Evolutionary conservation across 2,797 vertebrate species (phyloP).

Genomic region (Brachyalestes nurse): DNA sequence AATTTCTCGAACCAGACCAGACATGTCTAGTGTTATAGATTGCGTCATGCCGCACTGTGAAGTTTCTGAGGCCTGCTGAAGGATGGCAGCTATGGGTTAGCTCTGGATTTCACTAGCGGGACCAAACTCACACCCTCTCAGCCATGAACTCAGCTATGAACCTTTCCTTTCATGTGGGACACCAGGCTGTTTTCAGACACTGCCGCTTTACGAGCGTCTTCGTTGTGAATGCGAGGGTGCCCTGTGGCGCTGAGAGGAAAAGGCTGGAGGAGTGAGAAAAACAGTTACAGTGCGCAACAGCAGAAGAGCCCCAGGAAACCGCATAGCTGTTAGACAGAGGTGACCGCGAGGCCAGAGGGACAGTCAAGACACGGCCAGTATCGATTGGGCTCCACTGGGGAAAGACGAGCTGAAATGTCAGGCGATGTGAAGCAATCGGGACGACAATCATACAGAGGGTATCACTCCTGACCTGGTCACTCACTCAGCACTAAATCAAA

Average conservation of each 20-base stretch:
- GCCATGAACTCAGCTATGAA: constrained; percentile 3
- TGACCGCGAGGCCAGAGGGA: constrained; percentile 39
- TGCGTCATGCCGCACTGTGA: too few species aligned
- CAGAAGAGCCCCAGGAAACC: constrained; percentile 63
- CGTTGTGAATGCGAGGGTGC: not conserved
- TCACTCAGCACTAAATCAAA: constrained; percentile 33
- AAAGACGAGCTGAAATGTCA: constrained; percentile 60
- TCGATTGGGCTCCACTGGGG: constrained; percentile 66
- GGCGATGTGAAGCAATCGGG: constrained; percentile 63
- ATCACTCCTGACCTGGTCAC: constrained; percentile 57
- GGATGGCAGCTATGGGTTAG: not conserved
- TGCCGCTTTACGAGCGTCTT: not conserved
- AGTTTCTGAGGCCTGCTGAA: not conserved
- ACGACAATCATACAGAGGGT: constrained; percentile 63
- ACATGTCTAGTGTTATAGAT: too few species aligned
- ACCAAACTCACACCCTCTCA: not conserved
- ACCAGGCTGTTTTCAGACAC: not conserved
- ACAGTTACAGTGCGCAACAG: constrained; percentile 72
- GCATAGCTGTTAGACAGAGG: constrained; percentile 63
- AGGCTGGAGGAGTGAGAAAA: constrained; percentile 17
- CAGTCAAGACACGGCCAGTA: constrained; percentile 62
- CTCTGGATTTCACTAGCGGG: not conserved
- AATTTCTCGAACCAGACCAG: too few species aligned
- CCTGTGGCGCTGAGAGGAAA: constrained; percentile 1
- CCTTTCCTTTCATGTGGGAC: not conserved